Evolutionary conservation across 1,140 invertebrate species (phyloP).

Genomic region (Charaxes varanes): DNA sequence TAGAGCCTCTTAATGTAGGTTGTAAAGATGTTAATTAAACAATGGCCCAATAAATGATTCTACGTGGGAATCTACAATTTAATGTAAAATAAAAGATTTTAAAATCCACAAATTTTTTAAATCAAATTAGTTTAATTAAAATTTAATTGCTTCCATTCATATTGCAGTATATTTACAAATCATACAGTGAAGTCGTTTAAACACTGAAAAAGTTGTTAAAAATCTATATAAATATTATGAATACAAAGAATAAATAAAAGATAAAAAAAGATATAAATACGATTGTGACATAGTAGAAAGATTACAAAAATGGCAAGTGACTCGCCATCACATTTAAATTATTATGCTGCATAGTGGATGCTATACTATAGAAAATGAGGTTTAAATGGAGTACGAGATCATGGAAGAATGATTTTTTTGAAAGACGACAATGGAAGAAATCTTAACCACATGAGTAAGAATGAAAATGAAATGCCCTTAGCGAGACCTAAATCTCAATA

Average conservation of each 20-base stretch:
- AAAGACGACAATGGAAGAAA: slow-evolving; percentile 55
- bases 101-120: too few species aligned
- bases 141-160: slow-evolving; percentile 4
- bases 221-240: slow-evolving; percentile 6
- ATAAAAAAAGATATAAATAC: slow-evolving; percentile 12
- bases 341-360: slow-evolving; percentile 3
- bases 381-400: slow-evolving; percentile 45
- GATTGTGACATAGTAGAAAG: slow-evolving; percentile 1
- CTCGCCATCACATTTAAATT: slow-evolving; percentile 3
- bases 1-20: too few species aligned
- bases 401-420: slow-evolving; percentile 47
- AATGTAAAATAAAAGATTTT: too few species aligned
- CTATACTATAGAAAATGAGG: slow-evolving; percentile 52
- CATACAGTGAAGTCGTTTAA: too few species aligned
- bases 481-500: slow-evolving; percentile 29
- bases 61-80: too few species aligned
- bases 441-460: slow-evolving; percentile 13
- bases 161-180: too few species aligned
- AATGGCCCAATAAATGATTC: too few species aligned
- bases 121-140: too few species aligned
- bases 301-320: slow-evolving; percentile 5
- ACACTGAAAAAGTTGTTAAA: slow-evolving; percentile 3
- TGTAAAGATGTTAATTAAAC: too few species aligned
- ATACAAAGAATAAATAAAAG: slow-evolving; percentile 7
- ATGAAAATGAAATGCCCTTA: slow-evolving; percentile 39